A percentile compares a stretch with the other conserved stretches of the same genome.
These are phyloP conservation scores for Sphinx pinastri DNA, from an alignment of 2,888 invertebrate species.

Conservation along the genomic window DNA sequence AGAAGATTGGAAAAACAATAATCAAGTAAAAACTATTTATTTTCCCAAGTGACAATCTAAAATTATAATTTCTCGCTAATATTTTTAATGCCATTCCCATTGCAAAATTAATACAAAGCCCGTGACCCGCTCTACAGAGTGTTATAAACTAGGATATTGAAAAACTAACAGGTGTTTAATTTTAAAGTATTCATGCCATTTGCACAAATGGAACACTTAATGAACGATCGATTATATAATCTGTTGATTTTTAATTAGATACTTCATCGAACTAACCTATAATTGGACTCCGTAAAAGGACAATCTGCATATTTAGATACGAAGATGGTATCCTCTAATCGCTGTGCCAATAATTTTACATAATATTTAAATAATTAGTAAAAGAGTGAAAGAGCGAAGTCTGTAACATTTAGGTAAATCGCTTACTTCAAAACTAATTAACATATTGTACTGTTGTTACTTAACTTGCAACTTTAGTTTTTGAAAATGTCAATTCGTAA, in stretches of 20 bases:
- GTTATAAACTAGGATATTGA: neutral
- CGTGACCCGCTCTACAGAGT: neutral
- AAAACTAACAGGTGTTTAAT: conserved; percentile 17
- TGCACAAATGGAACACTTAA: conserved; percentile 36
- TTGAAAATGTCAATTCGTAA: too few species aligned
- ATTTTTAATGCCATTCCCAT: neutral
- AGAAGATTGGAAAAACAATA: neutral
- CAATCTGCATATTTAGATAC: neutral
- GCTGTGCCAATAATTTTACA: neutral
- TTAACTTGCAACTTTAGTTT: too few species aligned
- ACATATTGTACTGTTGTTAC: too few species aligned
- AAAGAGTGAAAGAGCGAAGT: neutral
- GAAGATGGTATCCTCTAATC: neutral
- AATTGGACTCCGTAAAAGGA: neutral
- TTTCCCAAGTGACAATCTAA: neutral
- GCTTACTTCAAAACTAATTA: too few species aligned
- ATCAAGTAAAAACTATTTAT: neutral
- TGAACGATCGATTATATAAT: conserved; percentile 36
- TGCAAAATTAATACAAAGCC: conserved; percentile 4
- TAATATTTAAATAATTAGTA: neutral
- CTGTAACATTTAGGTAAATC: too few species aligned
- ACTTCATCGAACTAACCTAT: conserved; percentile 25
- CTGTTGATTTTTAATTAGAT: conserved; percentile 35
- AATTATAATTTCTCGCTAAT: neutral
- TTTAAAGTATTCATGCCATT: conserved; percentile 2